Evolutionary conservation across 2,888 invertebrate genomes (phyloP), one percentile per base, ranked within the genome.

Genomic region (Hirudinaria manillensis): DNA sequence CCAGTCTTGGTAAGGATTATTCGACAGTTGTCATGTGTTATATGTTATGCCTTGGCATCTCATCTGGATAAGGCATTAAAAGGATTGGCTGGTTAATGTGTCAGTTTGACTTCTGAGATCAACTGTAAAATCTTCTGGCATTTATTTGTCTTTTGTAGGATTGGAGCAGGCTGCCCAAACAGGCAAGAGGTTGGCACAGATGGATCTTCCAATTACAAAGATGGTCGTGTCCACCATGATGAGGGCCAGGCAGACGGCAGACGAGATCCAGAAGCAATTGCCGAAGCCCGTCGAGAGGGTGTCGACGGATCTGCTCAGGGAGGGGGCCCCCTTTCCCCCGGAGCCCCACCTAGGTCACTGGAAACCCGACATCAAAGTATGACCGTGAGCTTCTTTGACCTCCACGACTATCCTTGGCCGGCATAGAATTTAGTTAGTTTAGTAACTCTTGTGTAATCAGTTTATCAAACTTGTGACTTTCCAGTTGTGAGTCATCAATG

Each of bases 311-410:
- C 86, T 93, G 80, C 86, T 99, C 29, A 89, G 92, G 76, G 98
- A 99, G 86, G 99, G 99, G 0, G 93, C 94, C 0, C 98, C 98
- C 0, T 90, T 94, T 79, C 92, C 93, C 0, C 96, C 97, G 0
- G 96, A 97, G 82, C 98, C 98, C 0, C 92, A 93, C 0, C 88
- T 92, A 0, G 91, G 92, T 0, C 89, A 90, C 82, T 97, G 95
- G 94, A 90, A 88, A 82, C 93, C 95, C 0, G 93, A 93, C 82
- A 86, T 88, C 81, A 88, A 89, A 86, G 93, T 92, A 87, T 87
- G 55, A 45, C n/a, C 21, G 3, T 16, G 19, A 73, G 24, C 13
- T 61, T 19, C 13, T 29, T 61, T 61, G 61, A 4, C 29, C 45
- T 13, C 51, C 1, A 56, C 24, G 16, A 45, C 16, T 45, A 45